Evolutionary conservation across 2,888 invertebrate genomes (phyloP).

Genomic region (Mesorhabditis spiculigera): DNA sequence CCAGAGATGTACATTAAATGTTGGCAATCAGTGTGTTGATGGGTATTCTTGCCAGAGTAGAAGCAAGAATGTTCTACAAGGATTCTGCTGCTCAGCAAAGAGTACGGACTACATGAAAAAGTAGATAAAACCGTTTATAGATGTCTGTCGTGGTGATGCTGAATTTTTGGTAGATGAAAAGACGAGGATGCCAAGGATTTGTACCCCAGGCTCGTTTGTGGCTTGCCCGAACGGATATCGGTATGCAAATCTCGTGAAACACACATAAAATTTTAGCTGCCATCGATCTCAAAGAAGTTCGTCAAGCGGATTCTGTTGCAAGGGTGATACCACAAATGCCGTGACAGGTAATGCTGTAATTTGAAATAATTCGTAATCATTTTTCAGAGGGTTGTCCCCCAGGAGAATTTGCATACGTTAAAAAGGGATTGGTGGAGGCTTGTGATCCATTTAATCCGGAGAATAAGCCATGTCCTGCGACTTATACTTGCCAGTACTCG

Average conservation of each 20-base stretch:
- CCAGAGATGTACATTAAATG: constrained; percentile 45
- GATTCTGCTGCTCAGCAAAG: constrained; percentile 48
- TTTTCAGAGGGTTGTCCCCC: constrained; percentile 50
- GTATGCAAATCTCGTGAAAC: background rate
- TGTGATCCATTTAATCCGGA: constrained; percentile 53
- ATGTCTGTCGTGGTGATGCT: constrained; percentile 44
- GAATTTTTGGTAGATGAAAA: constrained; percentile 50
- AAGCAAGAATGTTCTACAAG: constrained; percentile 44
- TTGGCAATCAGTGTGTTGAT: constrained; percentile 41
- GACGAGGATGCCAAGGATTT: constrained; percentile 49
- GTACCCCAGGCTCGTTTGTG: constrained; percentile 50
- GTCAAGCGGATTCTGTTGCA: constrained; percentile 48
- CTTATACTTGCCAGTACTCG: constrained; percentile 46
- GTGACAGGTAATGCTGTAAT: constrained; percentile 29
- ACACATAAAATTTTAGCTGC: constrained; percentile 22
- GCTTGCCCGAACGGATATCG: constrained; percentile 46
- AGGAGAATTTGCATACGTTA: constrained; percentile 46
- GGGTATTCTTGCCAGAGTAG: constrained; percentile 48
- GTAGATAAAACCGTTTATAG: constrained; percentile 25
- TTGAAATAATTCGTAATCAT: constrained; percentile 9
- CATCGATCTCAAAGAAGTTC: constrained; percentile 28
- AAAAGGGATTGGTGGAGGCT: constrained; percentile 38
- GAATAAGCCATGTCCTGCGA: constrained; percentile 41
- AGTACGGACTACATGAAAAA: constrained; percentile 24
- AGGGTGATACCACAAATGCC: constrained; percentile 43